Evolutionary conservation across 2,797 vertebrate species (phyloP).

Genomic region (Vultur gryphus): DNA sequence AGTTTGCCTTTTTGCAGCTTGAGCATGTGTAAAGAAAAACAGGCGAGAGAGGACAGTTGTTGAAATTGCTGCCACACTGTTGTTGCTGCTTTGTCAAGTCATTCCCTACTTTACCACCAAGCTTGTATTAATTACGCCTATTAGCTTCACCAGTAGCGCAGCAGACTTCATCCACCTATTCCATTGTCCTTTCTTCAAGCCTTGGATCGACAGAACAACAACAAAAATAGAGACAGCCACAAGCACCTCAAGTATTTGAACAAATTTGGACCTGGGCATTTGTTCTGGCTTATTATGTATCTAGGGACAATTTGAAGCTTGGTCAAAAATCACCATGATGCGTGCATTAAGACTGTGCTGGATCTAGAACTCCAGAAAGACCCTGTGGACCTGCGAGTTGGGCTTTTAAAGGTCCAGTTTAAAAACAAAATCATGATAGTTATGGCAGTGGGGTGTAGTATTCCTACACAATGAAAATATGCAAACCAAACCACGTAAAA

Average conservation of each 20-base stretch:
- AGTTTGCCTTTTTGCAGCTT: background rate
- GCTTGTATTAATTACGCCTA: background rate
- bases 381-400: background rate
- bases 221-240: background rate
- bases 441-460: background rate
- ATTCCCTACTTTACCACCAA: background rate
- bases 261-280: background rate
- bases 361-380: background rate
- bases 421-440: background rate
- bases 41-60: fast-evolving
- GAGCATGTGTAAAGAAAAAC: background rate
- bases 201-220: background rate
- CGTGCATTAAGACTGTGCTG: background rate
- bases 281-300: background rate
- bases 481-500: background rate
- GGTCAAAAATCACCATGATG: background rate
- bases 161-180: background rate
- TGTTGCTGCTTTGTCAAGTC: background rate
- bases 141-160: background rate
- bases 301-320: background rate
- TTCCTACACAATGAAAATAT: background rate
- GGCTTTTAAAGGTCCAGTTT: background rate
- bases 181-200: background rate
- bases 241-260: background rate
- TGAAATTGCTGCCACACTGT: background rate